Percentiles rank a stretch among this genome's conserved stretches.
Evolutionary conservation across 2,113 vertebrate species (phyloP).

Genomic region (Lagopus muta): DNA sequence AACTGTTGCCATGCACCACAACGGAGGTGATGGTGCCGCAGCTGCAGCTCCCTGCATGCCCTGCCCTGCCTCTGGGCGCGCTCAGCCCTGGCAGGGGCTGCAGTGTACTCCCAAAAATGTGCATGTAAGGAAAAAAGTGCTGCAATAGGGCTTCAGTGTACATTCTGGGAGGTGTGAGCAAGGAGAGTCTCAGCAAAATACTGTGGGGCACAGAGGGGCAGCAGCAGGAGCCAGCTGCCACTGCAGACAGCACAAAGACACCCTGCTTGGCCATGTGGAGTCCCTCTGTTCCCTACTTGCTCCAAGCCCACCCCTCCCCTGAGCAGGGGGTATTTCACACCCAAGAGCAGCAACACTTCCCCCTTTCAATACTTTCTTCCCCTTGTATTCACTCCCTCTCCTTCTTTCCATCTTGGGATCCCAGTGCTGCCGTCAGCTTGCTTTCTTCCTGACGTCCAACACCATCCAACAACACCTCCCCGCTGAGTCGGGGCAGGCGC

Average conservation of each 20-base stretch:
- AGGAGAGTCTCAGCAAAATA: rapidly evolving
- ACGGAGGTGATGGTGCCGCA: neutral
- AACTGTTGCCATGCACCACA: neutral
- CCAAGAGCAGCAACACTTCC: neutral
- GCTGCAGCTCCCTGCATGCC: neutral
- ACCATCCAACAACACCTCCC: conserved; percentile 59
- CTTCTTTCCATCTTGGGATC: conserved; percentile 35
- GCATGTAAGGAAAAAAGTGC: neutral
- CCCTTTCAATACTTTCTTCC: neutral
- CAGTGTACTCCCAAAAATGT: neutral
- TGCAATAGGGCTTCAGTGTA: rapidly evolving
- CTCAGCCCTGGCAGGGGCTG: neutral
- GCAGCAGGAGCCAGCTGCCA: neutral
- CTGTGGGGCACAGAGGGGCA: neutral
- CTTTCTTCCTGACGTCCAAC: conserved; percentile 57
- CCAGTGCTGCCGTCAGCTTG: neutral
- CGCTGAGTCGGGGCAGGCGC: conserved; percentile 26
- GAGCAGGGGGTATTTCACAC: neutral
- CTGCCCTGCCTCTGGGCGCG: neutral
- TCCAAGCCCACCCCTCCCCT: neutral
- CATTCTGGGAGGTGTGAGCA: rapidly evolving
- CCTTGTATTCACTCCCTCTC: neutral
- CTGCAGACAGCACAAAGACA: neutral
- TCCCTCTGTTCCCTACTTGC: rapidly evolving
- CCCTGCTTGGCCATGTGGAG: rapidly evolving